phyloP scores from a whole-genome alignment of 37 sponge, comb jelly and placozoan genomes.

The Haliclona indistincta region DNA sequence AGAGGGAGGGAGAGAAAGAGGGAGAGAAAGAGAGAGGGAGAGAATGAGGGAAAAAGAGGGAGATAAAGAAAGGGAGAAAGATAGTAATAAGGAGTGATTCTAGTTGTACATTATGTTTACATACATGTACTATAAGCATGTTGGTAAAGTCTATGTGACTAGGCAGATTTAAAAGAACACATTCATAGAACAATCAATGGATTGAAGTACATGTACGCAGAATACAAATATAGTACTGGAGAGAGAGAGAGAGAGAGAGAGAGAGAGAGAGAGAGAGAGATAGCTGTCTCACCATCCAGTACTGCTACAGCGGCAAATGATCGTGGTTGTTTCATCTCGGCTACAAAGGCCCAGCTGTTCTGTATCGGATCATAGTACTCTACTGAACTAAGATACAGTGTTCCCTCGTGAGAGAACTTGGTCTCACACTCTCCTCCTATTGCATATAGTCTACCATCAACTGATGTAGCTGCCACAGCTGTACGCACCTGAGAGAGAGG shows the following conservation, averaged over 20 bases:
- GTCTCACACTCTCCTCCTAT: conserved; percentile 92
- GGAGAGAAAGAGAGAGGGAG: not conserved
- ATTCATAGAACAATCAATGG: too few relatives aligned
- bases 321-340: conserved; percentile 65
- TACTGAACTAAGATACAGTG: conserved; percentile 78
- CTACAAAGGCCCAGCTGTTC: conserved; percentile 64
- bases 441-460: conserved; percentile 89
- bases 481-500: conserved; percentile 49
- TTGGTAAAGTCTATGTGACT: too few relatives aligned
- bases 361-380: conserved; percentile 81
- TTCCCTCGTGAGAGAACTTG: conserved; percentile 72
- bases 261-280: not conserved
- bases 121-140: too few relatives aligned
- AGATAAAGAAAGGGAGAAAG: not conserved
- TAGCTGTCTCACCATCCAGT: conserved; percentile 52
- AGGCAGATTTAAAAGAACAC: too few relatives aligned
- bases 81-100: not conserved
- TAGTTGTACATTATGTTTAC: too few relatives aligned
- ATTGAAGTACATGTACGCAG: too few relatives aligned
- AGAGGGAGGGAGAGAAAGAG: not conserved
- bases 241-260: conserved; percentile 3
- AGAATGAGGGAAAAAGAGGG: not conserved
- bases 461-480: conserved; percentile 73
- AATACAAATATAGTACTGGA: too few relatives aligned
- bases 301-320: conserved; percentile 85